Conservation (phyloP, 2,113 vertebrate genomes). For the Melanostigma gelatinosum region DNA sequence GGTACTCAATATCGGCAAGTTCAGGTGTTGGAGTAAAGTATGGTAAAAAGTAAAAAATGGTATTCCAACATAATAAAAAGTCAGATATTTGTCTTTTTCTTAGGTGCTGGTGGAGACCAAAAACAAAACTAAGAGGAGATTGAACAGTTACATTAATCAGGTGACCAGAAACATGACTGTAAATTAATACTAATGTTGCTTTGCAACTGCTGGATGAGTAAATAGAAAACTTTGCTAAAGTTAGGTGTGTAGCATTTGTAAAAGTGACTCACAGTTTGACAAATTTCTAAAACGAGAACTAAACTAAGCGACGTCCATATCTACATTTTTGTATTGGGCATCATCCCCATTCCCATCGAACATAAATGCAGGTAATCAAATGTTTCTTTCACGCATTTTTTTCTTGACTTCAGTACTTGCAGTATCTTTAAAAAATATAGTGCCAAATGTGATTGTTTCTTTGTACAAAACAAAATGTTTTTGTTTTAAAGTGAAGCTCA, state of each 20-base stretch:
- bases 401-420: not conserved
- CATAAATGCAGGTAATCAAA: not conserved
- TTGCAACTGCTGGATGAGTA: not conserved
- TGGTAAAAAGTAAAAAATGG: no score
- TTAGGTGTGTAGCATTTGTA: not conserved
- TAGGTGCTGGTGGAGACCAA: no score
- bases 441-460: not conserved
- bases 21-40: no score
- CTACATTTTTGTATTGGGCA: not conserved
- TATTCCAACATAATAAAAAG: no score
- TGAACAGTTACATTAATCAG: no score
- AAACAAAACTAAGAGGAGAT: no score
- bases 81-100: no score
- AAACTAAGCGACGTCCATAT: not conserved
- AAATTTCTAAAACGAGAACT: slow-evolving; percentile 3
- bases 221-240: not conserved
- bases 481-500: slow-evolving; percentile 1
- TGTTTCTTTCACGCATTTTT: not conserved
- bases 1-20: no score
- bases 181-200: not conserved
- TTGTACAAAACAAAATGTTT: not conserved
- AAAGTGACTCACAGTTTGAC: not conserved
- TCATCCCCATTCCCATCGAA: not conserved
- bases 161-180: not conserved
- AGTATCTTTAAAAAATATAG: not conserved